A percentile compares a stretch with the other conserved stretches of the same genome.
phyloP scores from a whole-genome alignment of 1,140 invertebrate genomes.

The Drosophila triauraria region DNA sequence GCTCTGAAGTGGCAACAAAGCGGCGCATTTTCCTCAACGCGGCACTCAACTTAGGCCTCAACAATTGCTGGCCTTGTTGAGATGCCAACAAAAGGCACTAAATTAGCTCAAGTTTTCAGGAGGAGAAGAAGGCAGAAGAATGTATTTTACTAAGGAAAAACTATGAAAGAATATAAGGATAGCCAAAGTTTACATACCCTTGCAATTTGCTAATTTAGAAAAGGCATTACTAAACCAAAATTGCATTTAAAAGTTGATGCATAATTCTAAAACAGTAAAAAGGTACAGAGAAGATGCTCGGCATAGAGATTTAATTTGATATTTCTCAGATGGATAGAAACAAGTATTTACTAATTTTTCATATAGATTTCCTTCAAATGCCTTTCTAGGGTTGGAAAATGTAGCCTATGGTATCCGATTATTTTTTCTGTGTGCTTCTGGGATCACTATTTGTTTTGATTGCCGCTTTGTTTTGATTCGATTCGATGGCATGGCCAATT shows the following conservation, averaged over 20 bases:
- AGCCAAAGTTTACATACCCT: too few relatives aligned
- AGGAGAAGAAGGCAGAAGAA: not conserved
- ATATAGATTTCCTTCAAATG: not conserved
- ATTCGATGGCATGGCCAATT: conserved; percentile 47
- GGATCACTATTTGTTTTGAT: conserved; percentile 35
- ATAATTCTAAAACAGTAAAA: too few relatives aligned
- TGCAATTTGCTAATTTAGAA: too few relatives aligned
- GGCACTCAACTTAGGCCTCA: conserved; percentile 13
- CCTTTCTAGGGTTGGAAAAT: not conserved
- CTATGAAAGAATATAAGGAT: too few relatives aligned
- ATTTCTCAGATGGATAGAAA: not conserved
- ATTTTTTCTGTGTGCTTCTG: conserved; percentile 1
- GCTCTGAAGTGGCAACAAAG: conserved; percentile 40
- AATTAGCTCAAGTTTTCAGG: conserved; percentile 16
- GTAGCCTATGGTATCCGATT: too few relatives aligned
- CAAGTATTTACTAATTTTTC: not conserved
- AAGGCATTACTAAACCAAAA: too few relatives aligned
- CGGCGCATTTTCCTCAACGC: conserved; percentile 42
- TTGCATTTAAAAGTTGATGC: too few relatives aligned
- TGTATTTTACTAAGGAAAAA: too few relatives aligned
- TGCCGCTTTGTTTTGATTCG: conserved; percentile 50
- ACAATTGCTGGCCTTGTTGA: conserved; percentile 35
- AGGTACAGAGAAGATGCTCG: too few relatives aligned
- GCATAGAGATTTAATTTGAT: not conserved
- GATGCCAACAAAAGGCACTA: conserved; percentile 29